Conservation (phyloP, 2,888 invertebrate genomes). For the Rhamnusium bicolor region DNA sequence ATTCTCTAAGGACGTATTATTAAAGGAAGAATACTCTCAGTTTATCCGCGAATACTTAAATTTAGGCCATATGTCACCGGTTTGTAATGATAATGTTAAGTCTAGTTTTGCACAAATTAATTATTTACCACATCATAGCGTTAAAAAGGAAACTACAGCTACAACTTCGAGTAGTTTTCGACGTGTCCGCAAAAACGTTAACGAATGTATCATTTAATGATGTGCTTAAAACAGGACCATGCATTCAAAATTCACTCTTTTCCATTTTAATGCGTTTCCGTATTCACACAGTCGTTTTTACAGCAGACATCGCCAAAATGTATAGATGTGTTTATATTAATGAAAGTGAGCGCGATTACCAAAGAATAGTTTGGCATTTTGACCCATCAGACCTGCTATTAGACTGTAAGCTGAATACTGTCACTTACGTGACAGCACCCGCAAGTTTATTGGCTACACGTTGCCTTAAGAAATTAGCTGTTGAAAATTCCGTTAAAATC, state of each 20-base stretch:
- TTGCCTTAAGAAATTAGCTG: background rate
- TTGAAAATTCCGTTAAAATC: background rate
- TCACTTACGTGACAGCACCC: background rate
- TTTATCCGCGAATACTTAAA: conserved; percentile 11
- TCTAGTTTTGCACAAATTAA: background rate
- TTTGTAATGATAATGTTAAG: background rate
- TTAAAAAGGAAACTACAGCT: background rate
- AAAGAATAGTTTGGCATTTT: background rate
- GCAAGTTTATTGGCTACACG: background rate
- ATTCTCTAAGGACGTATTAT: too few species aligned
- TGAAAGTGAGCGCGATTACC: background rate
- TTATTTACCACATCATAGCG: background rate
- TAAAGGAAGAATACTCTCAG: too few species aligned
- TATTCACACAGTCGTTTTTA: too few species aligned
- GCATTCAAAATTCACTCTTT: too few species aligned
- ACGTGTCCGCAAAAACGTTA: too few species aligned
- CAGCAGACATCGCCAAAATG: background rate
- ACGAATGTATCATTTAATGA: too few species aligned
- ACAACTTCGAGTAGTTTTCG: too few species aligned
- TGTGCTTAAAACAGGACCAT: too few species aligned
- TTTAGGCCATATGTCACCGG: background rate
- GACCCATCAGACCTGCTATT: background rate
- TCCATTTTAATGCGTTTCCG: too few species aligned
- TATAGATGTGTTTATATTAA: conserved; percentile 1
- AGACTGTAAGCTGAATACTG: too few species aligned